Conservation (phyloP, 2,797 vertebrate species). For the Notamacropus eugenii region DNA sequence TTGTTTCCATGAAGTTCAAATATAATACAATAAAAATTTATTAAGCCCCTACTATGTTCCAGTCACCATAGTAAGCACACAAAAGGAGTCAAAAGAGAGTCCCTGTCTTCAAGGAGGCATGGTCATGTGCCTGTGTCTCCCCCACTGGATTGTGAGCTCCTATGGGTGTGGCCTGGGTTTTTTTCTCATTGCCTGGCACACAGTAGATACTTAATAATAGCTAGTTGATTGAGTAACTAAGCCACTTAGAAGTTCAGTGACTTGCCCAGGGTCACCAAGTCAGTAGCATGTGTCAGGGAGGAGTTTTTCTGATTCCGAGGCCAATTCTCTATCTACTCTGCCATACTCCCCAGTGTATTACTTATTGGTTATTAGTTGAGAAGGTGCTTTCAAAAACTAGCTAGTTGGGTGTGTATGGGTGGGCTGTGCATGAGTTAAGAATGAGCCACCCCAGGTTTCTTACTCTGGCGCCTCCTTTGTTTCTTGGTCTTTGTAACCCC, state of each 20-base stretch:
- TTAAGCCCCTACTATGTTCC: background rate
- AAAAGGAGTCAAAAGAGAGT: background rate
- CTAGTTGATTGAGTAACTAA: background rate
- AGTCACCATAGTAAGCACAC: too few relatives aligned
- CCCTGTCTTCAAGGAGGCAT: background rate
- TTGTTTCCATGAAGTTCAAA: background rate
- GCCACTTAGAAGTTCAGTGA: background rate
- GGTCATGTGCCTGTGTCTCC: background rate
- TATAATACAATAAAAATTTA: background rate
- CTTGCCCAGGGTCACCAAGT: background rate
- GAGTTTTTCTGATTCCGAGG: background rate
- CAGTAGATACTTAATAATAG: background rate
- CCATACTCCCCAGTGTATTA: background rate
- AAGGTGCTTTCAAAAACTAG: background rate
- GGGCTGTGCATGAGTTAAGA: background rate
- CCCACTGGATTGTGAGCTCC: background rate
- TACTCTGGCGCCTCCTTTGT: background rate
- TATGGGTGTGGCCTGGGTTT: background rate
- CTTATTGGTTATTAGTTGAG: background rate
- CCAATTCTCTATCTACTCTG: background rate
- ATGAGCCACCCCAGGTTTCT: background rate
- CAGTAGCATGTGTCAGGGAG: background rate
- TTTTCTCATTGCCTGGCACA: background rate
- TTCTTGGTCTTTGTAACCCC: slow-evolving; percentile 85
- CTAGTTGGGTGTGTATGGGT: background rate